These are phyloP conservation scores for Abrostola tripartita DNA, from an alignment of 2,888 invertebrate genomes.

Conservation along the genomic window DNA sequence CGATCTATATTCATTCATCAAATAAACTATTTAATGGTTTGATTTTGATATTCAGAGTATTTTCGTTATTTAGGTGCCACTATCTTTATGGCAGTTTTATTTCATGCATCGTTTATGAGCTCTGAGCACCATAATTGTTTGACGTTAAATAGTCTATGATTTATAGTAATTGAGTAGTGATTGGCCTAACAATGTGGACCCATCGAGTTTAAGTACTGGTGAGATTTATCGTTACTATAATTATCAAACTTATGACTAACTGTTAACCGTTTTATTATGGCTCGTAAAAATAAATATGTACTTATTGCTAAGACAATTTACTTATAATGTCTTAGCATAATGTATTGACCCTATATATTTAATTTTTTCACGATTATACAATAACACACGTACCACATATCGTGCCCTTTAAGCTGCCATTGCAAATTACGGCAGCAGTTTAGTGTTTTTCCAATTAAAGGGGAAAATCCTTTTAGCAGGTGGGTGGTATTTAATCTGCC, in stretches of 20 bases:
- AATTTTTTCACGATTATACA: too few species aligned
- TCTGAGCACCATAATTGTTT: not conserved
- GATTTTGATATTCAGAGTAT: not conserved
- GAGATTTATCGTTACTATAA: too few species aligned
- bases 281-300: too few species aligned
- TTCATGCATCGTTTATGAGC: constrained; percentile 5
- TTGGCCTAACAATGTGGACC: not conserved
- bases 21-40: not conserved
- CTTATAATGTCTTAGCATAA: too few species aligned
- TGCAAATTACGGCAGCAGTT: not conserved
- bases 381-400: too few species aligned
- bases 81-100: constrained; percentile 2
- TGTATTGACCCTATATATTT: too few species aligned
- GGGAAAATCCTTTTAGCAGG: not conserved
- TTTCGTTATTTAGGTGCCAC: not conserved
- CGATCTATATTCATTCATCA: not conserved
- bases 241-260: too few species aligned
- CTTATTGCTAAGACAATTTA: too few species aligned
- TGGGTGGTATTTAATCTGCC: not conserved
- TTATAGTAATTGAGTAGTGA: constrained; percentile 1
- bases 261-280: too few species aligned
- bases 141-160: not conserved
- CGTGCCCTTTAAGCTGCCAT: not conserved
- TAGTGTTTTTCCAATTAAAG: not conserved
- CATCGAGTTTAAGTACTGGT: too few species aligned